These are phyloP conservation scores for Brachionus sp. DNA, from an alignment of 1,140 invertebrate species.

Conservation along the genomic window DNA sequence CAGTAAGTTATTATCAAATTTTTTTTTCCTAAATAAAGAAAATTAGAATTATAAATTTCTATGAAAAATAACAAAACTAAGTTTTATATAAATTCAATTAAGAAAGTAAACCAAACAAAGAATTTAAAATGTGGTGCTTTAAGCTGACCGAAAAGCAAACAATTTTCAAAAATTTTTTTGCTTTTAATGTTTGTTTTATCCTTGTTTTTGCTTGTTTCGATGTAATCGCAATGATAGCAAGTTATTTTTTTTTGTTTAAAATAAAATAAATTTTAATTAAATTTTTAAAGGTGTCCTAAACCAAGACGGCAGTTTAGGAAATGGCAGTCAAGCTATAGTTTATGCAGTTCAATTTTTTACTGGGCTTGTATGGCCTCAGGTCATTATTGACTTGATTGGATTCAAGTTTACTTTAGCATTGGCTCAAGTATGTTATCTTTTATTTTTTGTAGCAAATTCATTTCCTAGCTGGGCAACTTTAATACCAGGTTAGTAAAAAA, in stretches of 20 bases:
- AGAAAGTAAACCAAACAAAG: no score
- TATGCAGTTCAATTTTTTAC: constrained; percentile 14
- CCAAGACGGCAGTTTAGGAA: constrained; percentile 43
- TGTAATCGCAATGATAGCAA: constrained; percentile 32
- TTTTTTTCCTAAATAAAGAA: no score
- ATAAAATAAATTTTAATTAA: neutral
- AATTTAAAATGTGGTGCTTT: neutral
- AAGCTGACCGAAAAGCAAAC: constrained; percentile 17
- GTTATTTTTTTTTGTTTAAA: neutral
- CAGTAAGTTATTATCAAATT: no score
- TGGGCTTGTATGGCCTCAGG: constrained; percentile 23
- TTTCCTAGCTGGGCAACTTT: constrained; percentile 36
- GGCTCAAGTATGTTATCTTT: neutral
- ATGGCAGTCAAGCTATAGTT: constrained; percentile 34
- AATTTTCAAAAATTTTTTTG: constrained; percentile 30
- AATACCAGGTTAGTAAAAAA: neutral
- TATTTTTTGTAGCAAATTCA: constrained; percentile 26
- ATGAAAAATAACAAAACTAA: no score
- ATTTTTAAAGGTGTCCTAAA: constrained; percentile 16
- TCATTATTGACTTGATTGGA: constrained; percentile 24
- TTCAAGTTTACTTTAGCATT: constrained; percentile 37
- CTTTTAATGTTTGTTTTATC: constrained; percentile 32
- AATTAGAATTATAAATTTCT: no score
- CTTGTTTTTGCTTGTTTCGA: constrained; percentile 9
- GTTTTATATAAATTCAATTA: no score